A percentile compares a stretch with the other conserved stretches of the same genome.
Conservation (phyloP, 2,113 vertebrate species). For the Martes martes region DNA sequence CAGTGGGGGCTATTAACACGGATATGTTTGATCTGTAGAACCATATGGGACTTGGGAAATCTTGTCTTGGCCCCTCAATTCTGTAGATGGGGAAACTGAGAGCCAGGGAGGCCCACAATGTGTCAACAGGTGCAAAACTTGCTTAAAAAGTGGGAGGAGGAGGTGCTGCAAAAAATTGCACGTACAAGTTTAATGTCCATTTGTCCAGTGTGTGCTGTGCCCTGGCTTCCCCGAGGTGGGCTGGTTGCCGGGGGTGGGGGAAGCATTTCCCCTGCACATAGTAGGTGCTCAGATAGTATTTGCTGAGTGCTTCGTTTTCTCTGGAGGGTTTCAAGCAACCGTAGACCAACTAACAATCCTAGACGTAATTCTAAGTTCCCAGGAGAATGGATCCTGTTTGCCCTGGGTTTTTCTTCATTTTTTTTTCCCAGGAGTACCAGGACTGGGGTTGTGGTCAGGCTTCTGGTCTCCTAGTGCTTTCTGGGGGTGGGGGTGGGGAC, state of each 20-base stretch:
- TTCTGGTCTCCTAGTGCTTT: background rate
- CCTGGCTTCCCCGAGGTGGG: accelerated
- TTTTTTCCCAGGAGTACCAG: too few species aligned
- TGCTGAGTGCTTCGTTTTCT: background rate
- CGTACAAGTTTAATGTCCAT: accelerated
- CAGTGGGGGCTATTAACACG: background rate
- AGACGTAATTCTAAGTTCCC: background rate
- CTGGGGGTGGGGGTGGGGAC: background rate
- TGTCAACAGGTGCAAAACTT: background rate
- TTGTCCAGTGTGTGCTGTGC: background rate
- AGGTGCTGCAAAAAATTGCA: accelerated
- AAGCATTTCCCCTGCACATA: background rate
- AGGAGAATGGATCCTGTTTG: background rate
- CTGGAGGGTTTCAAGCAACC: background rate
- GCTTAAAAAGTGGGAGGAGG: too few species aligned
- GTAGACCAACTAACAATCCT: background rate
- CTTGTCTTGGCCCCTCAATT: background rate
- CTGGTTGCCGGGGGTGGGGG: background rate
- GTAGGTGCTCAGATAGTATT: background rate
- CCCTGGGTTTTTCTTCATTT: background rate
- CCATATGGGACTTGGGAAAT: background rate
- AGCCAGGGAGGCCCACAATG: too few species aligned
- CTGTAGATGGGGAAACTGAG: background rate
- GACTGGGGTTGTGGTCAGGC: background rate
- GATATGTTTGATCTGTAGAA: background rate